Conservation (phyloP, 2,888 invertebrate genomes). For the Acleris laterana region DNA sequence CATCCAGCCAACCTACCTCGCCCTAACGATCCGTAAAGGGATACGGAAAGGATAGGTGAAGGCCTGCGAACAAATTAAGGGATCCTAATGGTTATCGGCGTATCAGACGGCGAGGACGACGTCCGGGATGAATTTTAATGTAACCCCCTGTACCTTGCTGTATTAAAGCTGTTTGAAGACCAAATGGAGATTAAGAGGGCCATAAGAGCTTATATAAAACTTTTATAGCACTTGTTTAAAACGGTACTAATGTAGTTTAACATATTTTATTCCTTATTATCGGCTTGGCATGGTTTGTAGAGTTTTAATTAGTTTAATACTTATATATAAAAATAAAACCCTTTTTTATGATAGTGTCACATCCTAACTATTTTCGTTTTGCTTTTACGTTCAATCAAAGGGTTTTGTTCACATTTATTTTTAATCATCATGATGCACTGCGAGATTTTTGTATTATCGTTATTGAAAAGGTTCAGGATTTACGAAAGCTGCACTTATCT, state of each 20-base stretch:
- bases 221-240: not conserved
- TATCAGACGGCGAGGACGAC: slow-evolving; percentile 65
- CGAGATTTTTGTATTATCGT: no score
- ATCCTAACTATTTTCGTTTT: no score
- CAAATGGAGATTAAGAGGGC: not conserved
- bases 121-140: slow-evolving; percentile 81
- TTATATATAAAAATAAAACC: no score
- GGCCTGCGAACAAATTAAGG: slow-evolving; percentile 81
- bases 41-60: slow-evolving; percentile 81
- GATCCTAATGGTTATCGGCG: slow-evolving; percentile 81
- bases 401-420: no score
- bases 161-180: slow-evolving; percentile 10
- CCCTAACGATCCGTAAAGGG: slow-evolving; percentile 77
- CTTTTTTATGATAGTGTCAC: no score
- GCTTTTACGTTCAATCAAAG: no score
- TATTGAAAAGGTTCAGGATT: no score
- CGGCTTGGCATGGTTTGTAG: no score
- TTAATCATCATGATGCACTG: no score
- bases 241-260: not conserved
- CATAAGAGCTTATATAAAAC: not conserved
- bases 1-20: slow-evolving; percentile 58
- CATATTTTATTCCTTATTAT: no score
- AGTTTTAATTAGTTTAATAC: no score
- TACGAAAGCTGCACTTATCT: no score
- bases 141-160: slow-evolving; percentile 39